phyloP scores from a whole-genome alignment of 1,140 invertebrate genomes.

The Holotrichia oblita region DNA sequence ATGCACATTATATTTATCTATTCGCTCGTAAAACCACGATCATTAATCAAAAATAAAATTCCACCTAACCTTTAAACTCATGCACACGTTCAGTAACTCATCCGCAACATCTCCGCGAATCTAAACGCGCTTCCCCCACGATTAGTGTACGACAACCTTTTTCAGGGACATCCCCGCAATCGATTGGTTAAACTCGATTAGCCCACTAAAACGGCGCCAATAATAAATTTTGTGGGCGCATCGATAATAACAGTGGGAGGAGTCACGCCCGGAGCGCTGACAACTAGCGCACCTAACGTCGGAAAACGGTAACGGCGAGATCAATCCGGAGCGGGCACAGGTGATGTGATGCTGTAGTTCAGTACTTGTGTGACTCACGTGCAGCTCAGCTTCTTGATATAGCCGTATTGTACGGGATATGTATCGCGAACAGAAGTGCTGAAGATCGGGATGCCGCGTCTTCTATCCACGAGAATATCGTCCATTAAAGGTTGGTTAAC shows the following conservation, averaged over 20 bases:
- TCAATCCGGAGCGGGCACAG: conserved; percentile 20
- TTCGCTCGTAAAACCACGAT: conserved; percentile 1
- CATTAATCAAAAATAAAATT: conserved; percentile 21
- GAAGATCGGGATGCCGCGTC: conserved; percentile 41
- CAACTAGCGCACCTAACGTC: conserved; percentile 7
- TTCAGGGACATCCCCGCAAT: not conserved
- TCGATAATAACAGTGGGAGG: not conserved
- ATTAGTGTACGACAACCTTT: not conserved
- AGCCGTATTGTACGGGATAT: conserved; percentile 33
- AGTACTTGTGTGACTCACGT: conserved; percentile 43
- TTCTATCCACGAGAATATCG: not conserved
- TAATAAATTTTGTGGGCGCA: not conserved
- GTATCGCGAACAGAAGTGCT: conserved; percentile 19
- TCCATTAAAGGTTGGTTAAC: conserved; percentile 39
- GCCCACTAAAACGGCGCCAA: not conserved
- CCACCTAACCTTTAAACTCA: conserved; percentile 9
- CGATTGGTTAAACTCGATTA: not conserved
- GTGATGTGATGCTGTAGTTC: conserved; percentile 40
- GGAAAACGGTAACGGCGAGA: not conserved
- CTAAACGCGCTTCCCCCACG: not conserved
- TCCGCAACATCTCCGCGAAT: not conserved
- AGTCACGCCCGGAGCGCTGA: not conserved
- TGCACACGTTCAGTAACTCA: not conserved
- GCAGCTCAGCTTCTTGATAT: conserved; percentile 41
- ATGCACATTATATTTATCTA: not conserved